Conservation (phyloP, 1,140 invertebrate species). For the Drosophila athabasca region DNA sequence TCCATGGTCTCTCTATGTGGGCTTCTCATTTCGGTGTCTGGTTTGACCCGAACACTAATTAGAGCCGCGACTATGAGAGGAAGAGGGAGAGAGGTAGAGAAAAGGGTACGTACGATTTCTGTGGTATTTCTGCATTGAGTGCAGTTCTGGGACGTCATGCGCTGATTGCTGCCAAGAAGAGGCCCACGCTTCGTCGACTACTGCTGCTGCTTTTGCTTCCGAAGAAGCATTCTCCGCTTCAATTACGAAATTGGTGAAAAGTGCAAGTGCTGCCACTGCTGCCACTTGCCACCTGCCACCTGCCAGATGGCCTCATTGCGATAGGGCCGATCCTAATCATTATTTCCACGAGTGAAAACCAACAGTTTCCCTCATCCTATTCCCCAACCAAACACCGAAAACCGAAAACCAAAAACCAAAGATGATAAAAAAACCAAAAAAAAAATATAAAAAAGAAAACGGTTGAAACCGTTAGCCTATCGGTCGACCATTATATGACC, state of each 20-base stretch:
- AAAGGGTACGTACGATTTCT: slow-evolving; percentile 4
- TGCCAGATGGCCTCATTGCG: slow-evolving; percentile 67
- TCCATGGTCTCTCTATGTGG: slow-evolving; percentile 2
- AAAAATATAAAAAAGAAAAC: slow-evolving; percentile 31
- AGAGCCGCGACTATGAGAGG: not conserved
- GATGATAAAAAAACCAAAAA: not conserved
- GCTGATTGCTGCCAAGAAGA: slow-evolving; percentile 58
- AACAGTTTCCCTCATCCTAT: not conserved
- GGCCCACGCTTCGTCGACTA: slow-evolving; percentile 70
- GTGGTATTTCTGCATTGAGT: slow-evolving; percentile 33
- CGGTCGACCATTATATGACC: slow-evolving; percentile 52
- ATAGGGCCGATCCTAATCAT: slow-evolving; percentile 41
- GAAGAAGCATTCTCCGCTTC: slow-evolving; percentile 28
- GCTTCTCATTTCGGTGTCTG: slow-evolving; percentile 15
- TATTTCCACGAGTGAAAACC: slow-evolving; percentile 38
- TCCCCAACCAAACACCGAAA: not conserved
- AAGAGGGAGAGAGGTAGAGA: too few relatives aligned
- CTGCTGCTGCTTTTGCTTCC: slow-evolving; percentile 8
- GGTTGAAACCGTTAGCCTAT: slow-evolving; percentile 62
- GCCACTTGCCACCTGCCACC: slow-evolving; percentile 11
- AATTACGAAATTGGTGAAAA: slow-evolving; percentile 64
- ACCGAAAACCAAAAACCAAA: slow-evolving; percentile 7
- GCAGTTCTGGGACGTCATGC: slow-evolving; percentile 67
- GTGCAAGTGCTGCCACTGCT: slow-evolving; percentile 64
- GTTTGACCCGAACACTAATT: slow-evolving; percentile 47